Evolutionary conservation across 2,113 vertebrate species (phyloP).

Genomic region (Paramormyrops kingsleyae): DNA sequence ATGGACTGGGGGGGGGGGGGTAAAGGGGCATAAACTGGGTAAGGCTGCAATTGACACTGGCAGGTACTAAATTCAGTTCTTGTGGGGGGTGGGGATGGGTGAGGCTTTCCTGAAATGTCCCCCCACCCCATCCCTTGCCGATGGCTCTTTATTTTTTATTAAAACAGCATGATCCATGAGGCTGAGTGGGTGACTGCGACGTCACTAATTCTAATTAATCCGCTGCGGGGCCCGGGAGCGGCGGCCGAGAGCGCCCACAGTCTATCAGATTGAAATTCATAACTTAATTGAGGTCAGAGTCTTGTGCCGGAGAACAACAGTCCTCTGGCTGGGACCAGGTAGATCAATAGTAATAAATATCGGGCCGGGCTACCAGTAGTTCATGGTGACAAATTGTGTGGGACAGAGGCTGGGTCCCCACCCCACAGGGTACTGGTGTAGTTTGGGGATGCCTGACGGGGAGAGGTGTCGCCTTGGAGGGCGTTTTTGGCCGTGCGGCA

Average conservation of each 20-base stretch:
- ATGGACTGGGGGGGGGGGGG: not conserved
- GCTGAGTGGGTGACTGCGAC: constrained; percentile 71
- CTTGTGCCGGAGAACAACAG: constrained; percentile 91
- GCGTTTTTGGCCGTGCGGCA: not conserved
- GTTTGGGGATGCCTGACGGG: not conserved
- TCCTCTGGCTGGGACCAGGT: constrained; percentile 82
- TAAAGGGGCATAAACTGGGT: not conserved
- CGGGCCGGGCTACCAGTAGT: constrained; percentile 78
- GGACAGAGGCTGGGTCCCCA: constrained; percentile 12
- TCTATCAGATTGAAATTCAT: constrained; percentile 99
- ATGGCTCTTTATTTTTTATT: constrained; percentile 84
- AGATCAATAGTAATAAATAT: constrained; percentile 99
- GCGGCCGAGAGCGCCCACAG: constrained; percentile 81
- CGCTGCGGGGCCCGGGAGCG: constrained; percentile 73
- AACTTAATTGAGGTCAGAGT: constrained; percentile 99
- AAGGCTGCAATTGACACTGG: constrained; percentile 75
- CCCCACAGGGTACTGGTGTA: not conserved
- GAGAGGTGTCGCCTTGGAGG: not conserved
- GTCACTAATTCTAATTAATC: constrained; percentile 99
- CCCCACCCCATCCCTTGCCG: constrained; percentile 52
- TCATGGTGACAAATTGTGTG: constrained; percentile 74
- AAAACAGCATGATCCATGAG: constrained; percentile 94
- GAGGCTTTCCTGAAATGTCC: constrained; percentile 69
- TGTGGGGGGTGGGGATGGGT: constrained; percentile 38
- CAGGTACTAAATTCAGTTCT: constrained; percentile 65